Percentiles rank a stretch among this genome's conserved stretches.
phyloP scores from a whole-genome alignment of 2,797 vertebrate species.

The Todus mexicanus region DNA sequence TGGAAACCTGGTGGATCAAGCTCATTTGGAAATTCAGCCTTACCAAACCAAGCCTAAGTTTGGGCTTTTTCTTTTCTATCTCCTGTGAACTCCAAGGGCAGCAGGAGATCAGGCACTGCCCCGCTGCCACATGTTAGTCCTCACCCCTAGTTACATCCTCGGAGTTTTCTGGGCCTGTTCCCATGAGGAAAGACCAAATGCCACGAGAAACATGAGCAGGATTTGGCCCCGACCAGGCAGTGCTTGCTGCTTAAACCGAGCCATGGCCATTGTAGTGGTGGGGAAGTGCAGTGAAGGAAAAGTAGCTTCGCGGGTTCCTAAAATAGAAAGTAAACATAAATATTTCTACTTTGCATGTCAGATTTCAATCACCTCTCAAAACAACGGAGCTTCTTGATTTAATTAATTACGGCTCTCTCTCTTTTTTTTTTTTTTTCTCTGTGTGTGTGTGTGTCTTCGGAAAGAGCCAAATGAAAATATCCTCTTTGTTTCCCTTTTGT shows the following conservation, averaged over 20 bases:
- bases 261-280: conserved; percentile 8
- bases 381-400: conserved; percentile 63
- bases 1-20: not conserved
- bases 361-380: conserved; percentile 56
- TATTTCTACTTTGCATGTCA: conserved; percentile 45
- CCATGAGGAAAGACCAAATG: not conserved
- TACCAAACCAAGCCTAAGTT: not conserved
- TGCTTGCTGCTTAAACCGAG: not conserved
- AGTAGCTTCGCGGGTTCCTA: conserved; percentile 13
- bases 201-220: conserved; percentile 1
- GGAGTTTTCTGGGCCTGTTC: not conserved
- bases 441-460: not conserved
- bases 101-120: not conserved
- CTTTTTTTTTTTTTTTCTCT: not conserved
- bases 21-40: not conserved
- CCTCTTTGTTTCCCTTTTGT: conserved; percentile 54
- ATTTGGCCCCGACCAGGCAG: not conserved
- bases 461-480: conserved; percentile 68
- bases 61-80: not conserved
- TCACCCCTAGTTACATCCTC: not conserved
- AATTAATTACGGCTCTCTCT: conserved; percentile 26
- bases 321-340: conserved; percentile 48
- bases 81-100: not conserved
- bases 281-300: conserved; percentile 51
- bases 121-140: rapidly evolving